A percentile compares a stretch with the other conserved stretches of the same genome.
Conservation (phyloP, 2,888 invertebrate genomes). For the Lordiphosa andalusiaca region DNA sequence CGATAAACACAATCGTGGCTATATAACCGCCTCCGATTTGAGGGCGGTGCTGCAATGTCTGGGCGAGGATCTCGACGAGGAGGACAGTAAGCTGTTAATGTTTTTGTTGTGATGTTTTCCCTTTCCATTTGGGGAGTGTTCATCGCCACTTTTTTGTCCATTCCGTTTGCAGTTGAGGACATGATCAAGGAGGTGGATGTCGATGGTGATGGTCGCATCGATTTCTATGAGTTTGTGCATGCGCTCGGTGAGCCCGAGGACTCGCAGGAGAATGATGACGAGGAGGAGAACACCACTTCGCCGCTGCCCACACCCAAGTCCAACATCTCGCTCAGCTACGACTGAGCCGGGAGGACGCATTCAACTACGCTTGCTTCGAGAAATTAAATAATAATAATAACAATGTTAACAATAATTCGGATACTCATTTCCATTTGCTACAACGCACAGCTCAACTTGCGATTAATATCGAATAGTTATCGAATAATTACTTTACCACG, state of each 20-base stretch:
- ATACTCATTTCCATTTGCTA: conserved; percentile 20
- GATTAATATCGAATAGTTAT: conserved; percentile 5
- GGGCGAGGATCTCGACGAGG: conserved; percentile 93
- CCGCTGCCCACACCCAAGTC: conserved; percentile 80
- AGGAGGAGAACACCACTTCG: conserved; percentile 83
- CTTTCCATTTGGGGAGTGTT: too few relatives aligned
- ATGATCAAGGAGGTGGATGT: conserved; percentile 98
- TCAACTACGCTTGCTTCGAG: conserved; percentile 1
- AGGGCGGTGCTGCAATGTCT: conserved; percentile 93
- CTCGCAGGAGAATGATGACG: conserved; percentile 86
- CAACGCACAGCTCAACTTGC: conserved; percentile 48
- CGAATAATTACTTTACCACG: neutral
- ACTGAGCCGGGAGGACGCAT: conserved; percentile 33
- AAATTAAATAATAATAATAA: conserved; percentile 10
- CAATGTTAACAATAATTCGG: conserved; percentile 20
- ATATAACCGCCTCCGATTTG: conserved; percentile 93
- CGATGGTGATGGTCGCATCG: conserved; percentile 95
- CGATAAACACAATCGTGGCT: conserved; percentile 94
- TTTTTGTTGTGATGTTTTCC: too few relatives aligned
- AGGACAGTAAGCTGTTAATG: conserved; percentile 87
- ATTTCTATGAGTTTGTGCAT: conserved; percentile 93
- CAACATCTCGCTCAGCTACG: conserved; percentile 70
- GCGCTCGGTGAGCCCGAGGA: conserved; percentile 93
- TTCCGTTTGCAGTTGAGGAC: conserved; percentile 89
- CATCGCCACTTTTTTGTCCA: neutral